These are phyloP conservation scores for Lophotriccus pileatus DNA, from an alignment of 2,797 vertebrate genomes.

Conservation along the genomic window DNA sequence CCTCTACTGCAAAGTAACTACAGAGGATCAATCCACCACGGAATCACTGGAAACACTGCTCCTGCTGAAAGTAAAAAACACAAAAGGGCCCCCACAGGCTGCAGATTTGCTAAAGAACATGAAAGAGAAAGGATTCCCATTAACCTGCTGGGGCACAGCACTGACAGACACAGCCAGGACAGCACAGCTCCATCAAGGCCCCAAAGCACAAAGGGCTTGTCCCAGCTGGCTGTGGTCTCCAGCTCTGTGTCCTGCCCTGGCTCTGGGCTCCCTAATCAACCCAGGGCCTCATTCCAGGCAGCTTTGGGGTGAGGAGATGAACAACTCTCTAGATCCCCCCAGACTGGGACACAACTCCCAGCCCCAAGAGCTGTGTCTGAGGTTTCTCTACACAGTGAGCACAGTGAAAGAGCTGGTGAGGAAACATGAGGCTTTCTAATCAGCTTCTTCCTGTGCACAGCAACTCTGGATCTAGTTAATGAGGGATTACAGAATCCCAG, in stretches of 20 bases:
- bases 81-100: neutral
- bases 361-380: neutral
- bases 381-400: neutral
- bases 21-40: neutral
- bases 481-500: neutral
- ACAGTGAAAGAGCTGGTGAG: fast-evolving
- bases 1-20: neutral
- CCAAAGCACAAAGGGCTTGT: neutral
- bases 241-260: fast-evolving
- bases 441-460: neutral
- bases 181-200: neutral
- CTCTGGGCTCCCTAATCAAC: neutral
- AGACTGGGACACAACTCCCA: neutral
- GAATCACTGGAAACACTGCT: neutral
- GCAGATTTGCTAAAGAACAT: neutral
- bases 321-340: neutral
- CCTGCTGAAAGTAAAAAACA: neutral
- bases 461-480: neutral
- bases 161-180: neutral
- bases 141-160: neutral
- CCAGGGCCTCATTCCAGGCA: neutral
- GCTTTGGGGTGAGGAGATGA: neutral
- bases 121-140: neutral
- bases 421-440: neutral
- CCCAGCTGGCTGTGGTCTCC: neutral